Percentiles rank a stretch among this genome's conserved stretches.
Conservation (phyloP, 2,113 vertebrate species). For the Nicator chloris region DNA sequence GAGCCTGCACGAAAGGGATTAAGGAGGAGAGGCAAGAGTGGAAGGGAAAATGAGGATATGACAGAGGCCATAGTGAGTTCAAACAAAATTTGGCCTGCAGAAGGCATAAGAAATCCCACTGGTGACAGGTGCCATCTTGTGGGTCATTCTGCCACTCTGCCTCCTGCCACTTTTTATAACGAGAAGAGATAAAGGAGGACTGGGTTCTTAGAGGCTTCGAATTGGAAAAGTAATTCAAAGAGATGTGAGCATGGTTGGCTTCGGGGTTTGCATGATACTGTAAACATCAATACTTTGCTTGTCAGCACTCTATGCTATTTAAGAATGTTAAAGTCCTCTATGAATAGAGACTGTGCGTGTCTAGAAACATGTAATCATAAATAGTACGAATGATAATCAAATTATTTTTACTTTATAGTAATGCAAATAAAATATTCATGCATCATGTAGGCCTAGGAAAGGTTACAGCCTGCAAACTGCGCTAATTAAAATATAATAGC, state of each 20-base stretch:
- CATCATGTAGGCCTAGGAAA: slow-evolving; percentile 27
- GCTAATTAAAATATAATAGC: slow-evolving; percentile 55
- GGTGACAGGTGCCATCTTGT: slow-evolving; percentile 99
- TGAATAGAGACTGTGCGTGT: slow-evolving; percentile 1
- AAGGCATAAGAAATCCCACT: slow-evolving; percentile 89
- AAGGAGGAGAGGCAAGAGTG: slow-evolving; percentile 82
- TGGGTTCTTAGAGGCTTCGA: slow-evolving; percentile 56
- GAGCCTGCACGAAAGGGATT: slow-evolving; percentile 63
- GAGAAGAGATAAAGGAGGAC: slow-evolving; percentile 78
- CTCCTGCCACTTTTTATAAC: slow-evolving; percentile 96
- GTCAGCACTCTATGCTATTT: slow-evolving; percentile 37
- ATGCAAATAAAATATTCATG: slow-evolving; percentile 59
- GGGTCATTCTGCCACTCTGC: slow-evolving; percentile 97
- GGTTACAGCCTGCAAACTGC: slow-evolving; percentile 47
- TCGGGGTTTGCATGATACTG: slow-evolving; percentile 49
- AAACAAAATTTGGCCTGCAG: slow-evolving; percentile 99
- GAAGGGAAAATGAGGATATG: slow-evolving; percentile 95
- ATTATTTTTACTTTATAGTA: slow-evolving; percentile 54
- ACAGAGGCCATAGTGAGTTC: slow-evolving; percentile 93
- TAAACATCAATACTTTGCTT: slow-evolving; percentile 54
- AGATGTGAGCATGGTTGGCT: slow-evolving; percentile 66
- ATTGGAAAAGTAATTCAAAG: slow-evolving; percentile 75
- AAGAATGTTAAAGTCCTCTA: slow-evolving; percentile 32
- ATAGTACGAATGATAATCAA: slow-evolving; percentile 34
- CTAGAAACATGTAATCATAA: slow-evolving; percentile 18